Conservation (phyloP, 2,113 vertebrate genomes). For the Isurus oxyrinchus region DNA sequence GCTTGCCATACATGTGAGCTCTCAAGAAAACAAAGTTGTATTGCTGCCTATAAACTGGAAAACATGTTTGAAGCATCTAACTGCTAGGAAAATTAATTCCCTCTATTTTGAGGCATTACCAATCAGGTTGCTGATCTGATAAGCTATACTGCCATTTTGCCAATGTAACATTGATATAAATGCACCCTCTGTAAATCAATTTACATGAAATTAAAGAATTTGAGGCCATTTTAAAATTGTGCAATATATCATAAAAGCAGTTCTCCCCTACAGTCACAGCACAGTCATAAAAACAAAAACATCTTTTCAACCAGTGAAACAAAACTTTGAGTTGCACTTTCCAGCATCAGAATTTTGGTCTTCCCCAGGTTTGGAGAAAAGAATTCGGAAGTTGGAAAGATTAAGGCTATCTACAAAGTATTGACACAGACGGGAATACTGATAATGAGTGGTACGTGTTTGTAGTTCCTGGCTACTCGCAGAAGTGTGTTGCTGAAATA, state of each 20-base stretch:
- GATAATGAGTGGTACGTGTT: slow-evolving; percentile 64
- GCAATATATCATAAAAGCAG: not conserved
- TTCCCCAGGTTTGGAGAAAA: slow-evolving; percentile 52
- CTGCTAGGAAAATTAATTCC: not conserved
- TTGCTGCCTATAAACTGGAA: not conserved
- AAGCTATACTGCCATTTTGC: not conserved
- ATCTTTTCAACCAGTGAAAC: not conserved
- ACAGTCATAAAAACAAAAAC: not conserved
- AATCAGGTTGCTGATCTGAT: not conserved
- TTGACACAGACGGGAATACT: slow-evolving; percentile 65
- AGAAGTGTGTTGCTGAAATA: slow-evolving; percentile 62
- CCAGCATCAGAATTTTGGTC: not conserved
- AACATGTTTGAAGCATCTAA: not conserved
- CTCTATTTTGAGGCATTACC: not conserved
- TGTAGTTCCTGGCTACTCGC: slow-evolving; percentile 63
- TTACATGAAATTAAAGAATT: not conserved
- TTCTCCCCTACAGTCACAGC: not conserved
- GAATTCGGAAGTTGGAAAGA: slow-evolving; percentile 75
- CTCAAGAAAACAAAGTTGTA: not conserved
- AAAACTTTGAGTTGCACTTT: not conserved
- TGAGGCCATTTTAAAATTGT: not conserved
- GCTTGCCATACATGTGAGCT: not conserved
- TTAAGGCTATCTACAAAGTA: slow-evolving; percentile 63
- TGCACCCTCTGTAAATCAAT: not conserved
- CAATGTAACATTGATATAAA: not conserved